Evolutionary conservation across 2,113 vertebrate genomes (phyloP).

Genomic region (Vulpes lagopus): DNA sequence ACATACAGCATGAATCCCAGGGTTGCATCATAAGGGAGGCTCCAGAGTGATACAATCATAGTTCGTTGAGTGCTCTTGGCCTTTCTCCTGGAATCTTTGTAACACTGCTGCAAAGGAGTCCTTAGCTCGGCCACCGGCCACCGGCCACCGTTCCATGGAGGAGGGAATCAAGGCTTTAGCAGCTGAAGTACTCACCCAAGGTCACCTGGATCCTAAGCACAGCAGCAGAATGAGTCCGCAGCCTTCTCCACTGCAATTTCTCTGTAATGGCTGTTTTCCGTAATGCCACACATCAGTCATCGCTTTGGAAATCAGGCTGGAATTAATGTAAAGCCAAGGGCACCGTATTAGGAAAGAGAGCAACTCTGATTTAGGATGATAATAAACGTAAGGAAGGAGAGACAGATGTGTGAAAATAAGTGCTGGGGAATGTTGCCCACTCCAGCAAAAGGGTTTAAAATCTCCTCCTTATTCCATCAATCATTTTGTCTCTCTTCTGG

Average conservation of each 20-base stretch:
- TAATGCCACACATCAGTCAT: background rate
- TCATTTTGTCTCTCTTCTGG: background rate
- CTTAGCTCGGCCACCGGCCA: background rate
- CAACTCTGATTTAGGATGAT: background rate
- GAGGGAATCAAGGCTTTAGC: background rate
- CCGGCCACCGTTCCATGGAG: background rate
- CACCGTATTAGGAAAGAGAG: background rate
- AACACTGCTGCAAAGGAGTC: background rate
- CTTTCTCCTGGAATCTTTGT: background rate
- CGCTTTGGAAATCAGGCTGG: constrained; percentile 27
- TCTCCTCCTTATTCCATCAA: background rate
- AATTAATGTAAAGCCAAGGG: background rate
- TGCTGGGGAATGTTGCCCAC: background rate
- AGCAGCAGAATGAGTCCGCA: background rate
- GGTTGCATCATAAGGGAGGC: background rate
- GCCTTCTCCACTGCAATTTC: background rate
- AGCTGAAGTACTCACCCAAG: background rate
- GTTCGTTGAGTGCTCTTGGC: background rate
- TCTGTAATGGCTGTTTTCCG: background rate
- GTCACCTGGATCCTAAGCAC: background rate
- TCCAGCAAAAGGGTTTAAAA: background rate
- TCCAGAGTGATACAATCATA: background rate
- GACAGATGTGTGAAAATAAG: background rate
- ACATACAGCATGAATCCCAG: too few species aligned
- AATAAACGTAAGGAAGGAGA: fast-evolving